Conservation (phyloP, 2,797 vertebrate species). For the Pogoniulus pusillus region DNA sequence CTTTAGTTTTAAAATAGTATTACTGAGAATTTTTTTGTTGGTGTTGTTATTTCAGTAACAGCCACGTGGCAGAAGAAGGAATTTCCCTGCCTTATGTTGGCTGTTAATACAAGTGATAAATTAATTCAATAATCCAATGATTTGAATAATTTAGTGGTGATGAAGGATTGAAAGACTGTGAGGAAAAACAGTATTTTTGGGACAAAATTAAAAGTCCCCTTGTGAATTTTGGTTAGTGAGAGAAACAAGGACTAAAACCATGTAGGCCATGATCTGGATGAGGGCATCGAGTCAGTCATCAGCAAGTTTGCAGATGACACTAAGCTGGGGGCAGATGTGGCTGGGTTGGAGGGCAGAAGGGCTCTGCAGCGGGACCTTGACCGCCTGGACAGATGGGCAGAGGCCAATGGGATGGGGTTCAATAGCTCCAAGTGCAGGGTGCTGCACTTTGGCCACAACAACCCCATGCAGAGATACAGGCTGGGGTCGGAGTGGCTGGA, state of each 20-base stretch:
- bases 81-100: neutral
- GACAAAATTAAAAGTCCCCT: neutral
- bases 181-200: neutral
- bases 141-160: slow-evolving; percentile 7
- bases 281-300: no score
- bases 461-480: no score
- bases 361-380: no score
- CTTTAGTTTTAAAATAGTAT: neutral
- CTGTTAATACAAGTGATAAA: neutral
- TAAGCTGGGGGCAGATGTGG: no score
- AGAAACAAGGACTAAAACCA: slow-evolving; percentile 4
- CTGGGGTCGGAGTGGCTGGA: no score
- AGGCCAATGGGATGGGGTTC: no score
- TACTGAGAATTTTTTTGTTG: neutral
- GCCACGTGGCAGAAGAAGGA: neutral
- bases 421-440: no score
- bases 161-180: slow-evolving; percentile 25
- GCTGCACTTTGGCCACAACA: no score
- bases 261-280: neutral
- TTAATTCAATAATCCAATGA: neutral
- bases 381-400: no score
- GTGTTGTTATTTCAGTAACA: neutral
- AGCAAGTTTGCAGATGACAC: no score
- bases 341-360: no score
- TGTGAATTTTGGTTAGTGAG: slow-evolving; percentile 30